Conservation (phyloP, 2,113 vertebrate genomes). For the Mugil cephalus region DNA sequence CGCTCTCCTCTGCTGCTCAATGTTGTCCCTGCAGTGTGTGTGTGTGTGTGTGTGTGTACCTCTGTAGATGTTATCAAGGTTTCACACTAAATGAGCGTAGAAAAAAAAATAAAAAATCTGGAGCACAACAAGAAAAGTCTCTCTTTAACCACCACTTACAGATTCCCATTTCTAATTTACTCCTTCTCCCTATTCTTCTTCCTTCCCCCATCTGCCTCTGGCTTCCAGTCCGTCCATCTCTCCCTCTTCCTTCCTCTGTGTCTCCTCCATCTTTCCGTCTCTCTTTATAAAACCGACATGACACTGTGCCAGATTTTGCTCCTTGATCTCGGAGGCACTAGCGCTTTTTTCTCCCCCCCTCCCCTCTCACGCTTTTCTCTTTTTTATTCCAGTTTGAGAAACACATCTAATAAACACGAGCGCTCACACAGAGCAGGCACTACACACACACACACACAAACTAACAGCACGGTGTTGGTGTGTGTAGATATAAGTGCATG, state of each 20-base stretch:
- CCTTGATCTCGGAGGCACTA: constrained; percentile 67
- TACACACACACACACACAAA: constrained; percentile 17
- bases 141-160: constrained; percentile 40
- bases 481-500: constrained; percentile 73
- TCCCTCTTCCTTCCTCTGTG: constrained; percentile 5
- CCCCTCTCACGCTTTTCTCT: constrained; percentile 15
- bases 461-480: constrained; percentile 20
- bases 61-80: constrained; percentile 42
- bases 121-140: constrained; percentile 45
- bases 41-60: background rate
- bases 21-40: background rate
- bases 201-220: constrained; percentile 25
- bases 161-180: constrained; percentile 28
- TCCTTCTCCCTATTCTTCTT: constrained; percentile 19
- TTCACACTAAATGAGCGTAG: constrained; percentile 30
- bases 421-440: constrained; percentile 24
- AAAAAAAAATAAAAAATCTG: constrained; percentile 31
- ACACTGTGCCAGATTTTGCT: constrained; percentile 68
- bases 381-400: constrained; percentile 54
- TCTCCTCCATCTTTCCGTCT: constrained; percentile 23
- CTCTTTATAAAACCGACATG: constrained; percentile 65
- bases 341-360: constrained; percentile 48
- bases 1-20: constrained; percentile 24
- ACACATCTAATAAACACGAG: constrained; percentile 66
- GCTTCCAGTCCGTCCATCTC: constrained; percentile 39